These are phyloP conservation scores for Idaea biselata DNA, from an alignment of 2,888 invertebrate genomes.

Conservation along the genomic window DNA sequence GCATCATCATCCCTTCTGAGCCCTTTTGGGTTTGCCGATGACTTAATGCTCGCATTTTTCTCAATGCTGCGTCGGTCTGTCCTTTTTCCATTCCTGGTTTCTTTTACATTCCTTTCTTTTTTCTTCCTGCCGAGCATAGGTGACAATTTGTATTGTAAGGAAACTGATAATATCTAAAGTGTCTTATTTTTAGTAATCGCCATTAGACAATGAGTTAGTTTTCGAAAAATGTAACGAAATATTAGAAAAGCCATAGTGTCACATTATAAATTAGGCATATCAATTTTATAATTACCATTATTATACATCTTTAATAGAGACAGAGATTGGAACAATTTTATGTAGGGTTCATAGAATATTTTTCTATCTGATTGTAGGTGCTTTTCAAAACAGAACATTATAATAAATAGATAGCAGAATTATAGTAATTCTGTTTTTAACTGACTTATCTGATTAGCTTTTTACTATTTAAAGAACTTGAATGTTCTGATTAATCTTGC, in stretches of 20 bases:
- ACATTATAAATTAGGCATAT: conserved; percentile 47
- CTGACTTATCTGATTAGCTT: conserved; percentile 65
- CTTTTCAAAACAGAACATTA: conserved; percentile 54
- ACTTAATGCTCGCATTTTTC: conserved; percentile 40
- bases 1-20: conserved; percentile 71
- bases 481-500: conserved; percentile 67
- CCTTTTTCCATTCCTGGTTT: conserved; percentile 31
- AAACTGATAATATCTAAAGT: conserved; percentile 74
- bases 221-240: conserved; percentile 71
- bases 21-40: conserved; percentile 15
- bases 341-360: conserved; percentile 71
- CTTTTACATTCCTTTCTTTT: conserved; percentile 54
- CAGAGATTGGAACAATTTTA: conserved; percentile 67
- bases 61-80: conserved; percentile 38
- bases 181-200: conserved; percentile 78
- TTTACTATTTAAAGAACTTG: conserved; percentile 44
- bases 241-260: conserved; percentile 64
- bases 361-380: conserved; percentile 73
- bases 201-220: conserved; percentile 74
- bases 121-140: conserved; percentile 47
- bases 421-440: conserved; percentile 65
- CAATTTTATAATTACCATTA: conserved; percentile 30
- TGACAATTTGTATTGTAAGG: conserved; percentile 58
- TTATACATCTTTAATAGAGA: conserved; percentile 30
- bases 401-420: conserved; percentile 60